A percentile compares a stretch with the other conserved stretches of the same genome.
phyloP scores from a whole-genome alignment of 2,113 vertebrate genomes.

The Columba janthina region DNA sequence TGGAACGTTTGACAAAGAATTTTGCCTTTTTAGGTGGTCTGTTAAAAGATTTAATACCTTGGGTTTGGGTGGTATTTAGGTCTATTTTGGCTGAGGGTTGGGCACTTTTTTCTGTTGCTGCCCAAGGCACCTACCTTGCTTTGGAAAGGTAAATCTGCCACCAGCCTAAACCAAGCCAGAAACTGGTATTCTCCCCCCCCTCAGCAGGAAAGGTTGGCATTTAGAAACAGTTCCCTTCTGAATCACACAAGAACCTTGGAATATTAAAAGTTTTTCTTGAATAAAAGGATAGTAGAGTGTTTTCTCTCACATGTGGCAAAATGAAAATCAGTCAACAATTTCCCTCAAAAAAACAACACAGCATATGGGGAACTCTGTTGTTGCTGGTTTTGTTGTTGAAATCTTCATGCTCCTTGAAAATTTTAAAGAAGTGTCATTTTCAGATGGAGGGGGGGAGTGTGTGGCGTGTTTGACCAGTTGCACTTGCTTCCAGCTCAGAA shows the following conservation, averaged over 20 bases:
- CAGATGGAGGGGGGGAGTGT: not conserved
- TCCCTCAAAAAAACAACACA: not conserved
- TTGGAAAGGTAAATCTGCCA: not conserved
- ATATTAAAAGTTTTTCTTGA: conserved; percentile 11
- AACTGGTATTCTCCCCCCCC: not conserved
- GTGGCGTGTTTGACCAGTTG: not conserved
- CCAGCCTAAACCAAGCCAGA: conserved; percentile 1
- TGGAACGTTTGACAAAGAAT: not conserved
- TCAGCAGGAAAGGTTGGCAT: not conserved
- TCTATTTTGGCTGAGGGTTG: not conserved
- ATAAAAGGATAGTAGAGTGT: not conserved
- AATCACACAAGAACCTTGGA: not conserved
- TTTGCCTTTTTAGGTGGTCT: not conserved
- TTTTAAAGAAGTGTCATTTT: not conserved
- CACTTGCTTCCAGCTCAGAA: not conserved
- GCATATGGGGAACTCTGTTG: conserved; percentile 14
- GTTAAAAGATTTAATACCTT: not conserved
- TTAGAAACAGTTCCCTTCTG: not conserved
- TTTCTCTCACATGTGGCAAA: conserved; percentile 21
- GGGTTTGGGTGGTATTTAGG: not conserved
- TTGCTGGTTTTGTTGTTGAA: conserved; percentile 3
- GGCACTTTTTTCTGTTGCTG: not conserved
- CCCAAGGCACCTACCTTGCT: not conserved
- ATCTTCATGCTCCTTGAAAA: not conserved
- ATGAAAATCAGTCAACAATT: conserved; percentile 9